Conservation (phyloP, 2,888 invertebrate species). For the Hypselothyrea guttata region DNA sequence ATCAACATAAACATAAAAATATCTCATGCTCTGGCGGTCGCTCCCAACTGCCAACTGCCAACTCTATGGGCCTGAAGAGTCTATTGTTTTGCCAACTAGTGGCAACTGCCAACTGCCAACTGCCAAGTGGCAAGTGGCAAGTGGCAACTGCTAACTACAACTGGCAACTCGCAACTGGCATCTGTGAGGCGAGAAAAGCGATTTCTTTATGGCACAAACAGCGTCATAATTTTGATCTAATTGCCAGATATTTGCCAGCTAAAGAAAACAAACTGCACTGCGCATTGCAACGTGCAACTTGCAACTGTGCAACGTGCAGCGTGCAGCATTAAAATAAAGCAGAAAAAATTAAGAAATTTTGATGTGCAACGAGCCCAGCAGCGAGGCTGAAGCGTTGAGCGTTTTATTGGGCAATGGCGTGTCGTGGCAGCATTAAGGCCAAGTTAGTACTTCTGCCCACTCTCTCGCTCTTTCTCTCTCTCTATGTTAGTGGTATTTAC, state of each 20-base stretch:
- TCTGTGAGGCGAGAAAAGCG: constrained; percentile 48
- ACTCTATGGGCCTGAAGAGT: constrained; percentile 55
- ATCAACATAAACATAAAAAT: constrained; percentile 43
- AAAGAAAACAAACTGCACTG: constrained; percentile 45
- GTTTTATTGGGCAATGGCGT: constrained; percentile 79
- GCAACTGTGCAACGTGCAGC: constrained; percentile 9
- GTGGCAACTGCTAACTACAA: constrained; percentile 22
- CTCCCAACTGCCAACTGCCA: too few species aligned
- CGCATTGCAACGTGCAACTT: constrained; percentile 17
- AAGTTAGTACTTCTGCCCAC: constrained; percentile 30
- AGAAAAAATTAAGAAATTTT: constrained; percentile 69
- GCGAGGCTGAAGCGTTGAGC: constrained; percentile 51
- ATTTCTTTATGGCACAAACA: constrained; percentile 77
- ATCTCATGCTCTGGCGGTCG: constrained; percentile 20
- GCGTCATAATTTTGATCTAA: constrained; percentile 80
- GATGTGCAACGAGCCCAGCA: constrained; percentile 43
- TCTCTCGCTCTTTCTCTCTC: too few species aligned
- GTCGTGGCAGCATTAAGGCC: constrained; percentile 68
- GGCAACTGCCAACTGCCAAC: constrained; percentile 18
- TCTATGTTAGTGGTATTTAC: constrained; percentile 24
- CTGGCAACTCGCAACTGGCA: constrained; percentile 30
- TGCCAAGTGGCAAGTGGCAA: constrained; percentile 10
- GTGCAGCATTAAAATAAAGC: too few species aligned
- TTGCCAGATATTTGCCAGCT: constrained; percentile 71
- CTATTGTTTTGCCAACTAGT: constrained; percentile 64